Conservation (phyloP, 2,113 vertebrate genomes). For the Emydocephalus ijimae region DNA sequence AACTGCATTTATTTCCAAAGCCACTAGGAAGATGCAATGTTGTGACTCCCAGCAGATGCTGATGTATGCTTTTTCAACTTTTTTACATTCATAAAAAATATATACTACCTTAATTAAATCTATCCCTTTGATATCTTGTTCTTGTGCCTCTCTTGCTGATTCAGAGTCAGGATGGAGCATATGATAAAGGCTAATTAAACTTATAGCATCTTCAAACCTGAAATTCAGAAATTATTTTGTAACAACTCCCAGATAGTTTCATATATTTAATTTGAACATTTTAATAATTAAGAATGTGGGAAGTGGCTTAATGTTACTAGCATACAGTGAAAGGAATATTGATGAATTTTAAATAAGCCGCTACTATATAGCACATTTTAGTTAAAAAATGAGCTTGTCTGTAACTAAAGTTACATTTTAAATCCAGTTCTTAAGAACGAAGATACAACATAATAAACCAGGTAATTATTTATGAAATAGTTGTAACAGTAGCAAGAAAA, state of each 20-base stretch:
- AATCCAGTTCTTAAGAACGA: neutral
- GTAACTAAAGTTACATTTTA: neutral
- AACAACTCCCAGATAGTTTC: neutral
- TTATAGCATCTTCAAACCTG: constrained; percentile 81
- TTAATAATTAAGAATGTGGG: neutral
- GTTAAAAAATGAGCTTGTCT: neutral
- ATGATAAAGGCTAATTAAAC: constrained; percentile 83
- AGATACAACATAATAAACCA: neutral
- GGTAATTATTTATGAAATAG: neutral
- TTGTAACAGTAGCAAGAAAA: neutral
- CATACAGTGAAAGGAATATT: neutral
- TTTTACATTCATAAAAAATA: neutral
- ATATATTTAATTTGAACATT: neutral
- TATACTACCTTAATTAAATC: constrained; percentile 84
- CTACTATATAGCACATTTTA: neutral
- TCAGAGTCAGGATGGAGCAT: constrained; percentile 84
- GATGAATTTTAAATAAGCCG: neutral
- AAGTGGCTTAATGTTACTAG: neutral
- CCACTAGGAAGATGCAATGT: neutral
- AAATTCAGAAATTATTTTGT: neutral
- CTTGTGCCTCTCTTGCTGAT: constrained; percentile 77
- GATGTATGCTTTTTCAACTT: neutral
- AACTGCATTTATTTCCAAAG: neutral
- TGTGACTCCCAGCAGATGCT: neutral
- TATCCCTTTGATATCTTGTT: constrained; percentile 71